Percentiles rank a stretch among this genome's conserved stretches.
Evolutionary conservation across 1,140 invertebrate genomes (phyloP).

Genomic region (Euwallacea similis): DNA sequence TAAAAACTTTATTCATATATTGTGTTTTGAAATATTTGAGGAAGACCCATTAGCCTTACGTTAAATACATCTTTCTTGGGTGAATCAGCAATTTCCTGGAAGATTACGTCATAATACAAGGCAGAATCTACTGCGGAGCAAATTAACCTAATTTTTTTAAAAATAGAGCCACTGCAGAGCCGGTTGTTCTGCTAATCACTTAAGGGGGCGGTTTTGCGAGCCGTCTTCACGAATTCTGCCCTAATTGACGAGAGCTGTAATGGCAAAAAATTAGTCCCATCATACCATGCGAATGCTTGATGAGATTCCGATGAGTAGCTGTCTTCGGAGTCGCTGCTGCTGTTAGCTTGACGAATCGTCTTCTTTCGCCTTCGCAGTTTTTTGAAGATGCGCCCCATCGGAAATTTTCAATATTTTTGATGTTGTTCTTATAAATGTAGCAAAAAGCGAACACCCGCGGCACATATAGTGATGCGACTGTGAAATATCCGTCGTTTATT

Average conservation of each 20-base stretch:
- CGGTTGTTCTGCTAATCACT: neutral
- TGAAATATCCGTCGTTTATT: slow-evolving; percentile 7
- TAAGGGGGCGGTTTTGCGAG: neutral
- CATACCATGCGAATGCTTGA: slow-evolving; percentile 3
- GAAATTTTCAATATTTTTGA: too few species aligned
- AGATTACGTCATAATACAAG: neutral
- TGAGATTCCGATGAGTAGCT: slow-evolving; percentile 13
- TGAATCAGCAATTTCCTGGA: slow-evolving; percentile 12
- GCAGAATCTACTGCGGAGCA: too few species aligned
- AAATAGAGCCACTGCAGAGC: neutral
- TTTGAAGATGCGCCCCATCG: slow-evolving; percentile 30
- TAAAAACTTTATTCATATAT: too few species aligned
- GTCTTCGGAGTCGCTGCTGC: slow-evolving; percentile 1
- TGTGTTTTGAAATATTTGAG: neutral
- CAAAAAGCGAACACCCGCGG: too few species aligned
- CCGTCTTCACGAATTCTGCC: neutral
- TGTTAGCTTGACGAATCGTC: neutral
- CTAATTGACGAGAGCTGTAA: neutral
- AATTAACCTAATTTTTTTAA: slow-evolving; percentile 12
- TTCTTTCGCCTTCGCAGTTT: slow-evolving; percentile 9
- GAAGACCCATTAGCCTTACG: slow-evolving; percentile 9
- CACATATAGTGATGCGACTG: neutral
- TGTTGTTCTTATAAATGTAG: too few species aligned
- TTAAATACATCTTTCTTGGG: neutral
- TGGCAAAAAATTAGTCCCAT: neutral